Percentiles rank a stretch among this genome's conserved stretches.
Conservation (phyloP, 1,140 invertebrate species). For the Mizuhopecten yessoensis region DNA sequence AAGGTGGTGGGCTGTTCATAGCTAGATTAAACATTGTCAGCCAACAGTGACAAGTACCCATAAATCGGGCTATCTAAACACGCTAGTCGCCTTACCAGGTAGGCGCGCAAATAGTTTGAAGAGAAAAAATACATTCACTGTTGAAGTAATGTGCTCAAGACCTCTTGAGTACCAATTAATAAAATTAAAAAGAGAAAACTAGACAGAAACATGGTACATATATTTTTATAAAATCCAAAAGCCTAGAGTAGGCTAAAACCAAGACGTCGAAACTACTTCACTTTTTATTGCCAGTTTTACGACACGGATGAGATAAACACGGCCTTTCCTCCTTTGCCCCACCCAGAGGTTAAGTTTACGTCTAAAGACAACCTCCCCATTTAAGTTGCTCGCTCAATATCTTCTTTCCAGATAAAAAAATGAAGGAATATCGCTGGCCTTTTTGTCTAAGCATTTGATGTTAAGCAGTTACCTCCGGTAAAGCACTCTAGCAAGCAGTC, state of each 20-base stretch:
- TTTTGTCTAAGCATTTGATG: background rate
- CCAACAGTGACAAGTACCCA: constrained; percentile 11
- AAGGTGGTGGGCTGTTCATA: constrained; percentile 3
- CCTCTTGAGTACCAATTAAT: constrained; percentile 27
- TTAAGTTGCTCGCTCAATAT: background rate
- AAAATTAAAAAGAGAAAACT: constrained; percentile 24
- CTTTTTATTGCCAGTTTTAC: background rate
- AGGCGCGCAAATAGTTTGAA: constrained; percentile 31
- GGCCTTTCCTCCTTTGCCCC: background rate
- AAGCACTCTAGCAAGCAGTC: background rate
- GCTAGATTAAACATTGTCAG: constrained; percentile 33
- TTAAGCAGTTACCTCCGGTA: background rate
- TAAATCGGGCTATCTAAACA: background rate
- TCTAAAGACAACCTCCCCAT: background rate
- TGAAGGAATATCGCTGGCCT: background rate
- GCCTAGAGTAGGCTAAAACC: constrained; percentile 3
- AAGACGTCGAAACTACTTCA: background rate
- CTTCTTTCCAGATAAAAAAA: constrained; percentile 31
- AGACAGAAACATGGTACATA: constrained; percentile 30
- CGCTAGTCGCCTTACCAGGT: background rate
- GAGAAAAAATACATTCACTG: background rate
- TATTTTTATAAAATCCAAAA: constrained; percentile 21
- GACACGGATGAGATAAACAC: background rate
- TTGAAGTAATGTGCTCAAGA: constrained; percentile 1
- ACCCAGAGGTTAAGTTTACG: background rate